Evolutionary conservation across 2,888 invertebrate species (phyloP), one percentile per base, ranked within the genome.

Genomic region (Nemotelus pantherinus): DNA sequence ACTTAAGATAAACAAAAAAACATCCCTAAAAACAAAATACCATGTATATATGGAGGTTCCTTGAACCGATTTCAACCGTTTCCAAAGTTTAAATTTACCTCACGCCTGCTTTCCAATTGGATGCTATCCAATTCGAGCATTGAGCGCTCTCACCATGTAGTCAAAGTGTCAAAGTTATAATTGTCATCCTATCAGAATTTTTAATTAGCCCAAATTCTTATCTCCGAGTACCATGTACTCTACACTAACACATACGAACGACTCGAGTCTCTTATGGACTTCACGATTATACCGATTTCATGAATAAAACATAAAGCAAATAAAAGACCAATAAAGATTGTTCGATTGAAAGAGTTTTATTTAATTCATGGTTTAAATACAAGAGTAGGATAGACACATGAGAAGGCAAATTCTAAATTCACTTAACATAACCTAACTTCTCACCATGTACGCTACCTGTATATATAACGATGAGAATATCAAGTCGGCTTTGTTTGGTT

Each of bases 61-160:
- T 25, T 25, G 25, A 25, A 25, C 25, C 25, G 25, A 25, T 25
- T 25, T 25, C 25, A 1, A 25, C 0, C 25, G 25, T 25, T 25
- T 25, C 25, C 25, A 25, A 25, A 25, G 25, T 25, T 25, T 25
- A 25, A 25, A 25, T 25, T 25, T 25, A 25, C 25, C 25, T 25
- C 25, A 25, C 25, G 25, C 25, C 25, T 25, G 25, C 25, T 25
- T 25, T 25, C 25, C 25, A 25, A 25, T 25, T 25, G 25, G 25
- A 25, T 25, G 25, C 25, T 25, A 25, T 50, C 10, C 7, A 7
- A 7, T 50, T 50, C 10, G 10, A 50, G 5, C 57, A 57, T 74
- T 74, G 63, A 74, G 63, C 74, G 60, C 41, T 47, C 74, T 60
- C 74, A 63, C 74, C 74, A 74, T 74, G 74, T 74, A 74, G 25